Evolutionary conservation across 2,888 invertebrate species (phyloP).

Genomic region (Scaeva pyrastri): DNA sequence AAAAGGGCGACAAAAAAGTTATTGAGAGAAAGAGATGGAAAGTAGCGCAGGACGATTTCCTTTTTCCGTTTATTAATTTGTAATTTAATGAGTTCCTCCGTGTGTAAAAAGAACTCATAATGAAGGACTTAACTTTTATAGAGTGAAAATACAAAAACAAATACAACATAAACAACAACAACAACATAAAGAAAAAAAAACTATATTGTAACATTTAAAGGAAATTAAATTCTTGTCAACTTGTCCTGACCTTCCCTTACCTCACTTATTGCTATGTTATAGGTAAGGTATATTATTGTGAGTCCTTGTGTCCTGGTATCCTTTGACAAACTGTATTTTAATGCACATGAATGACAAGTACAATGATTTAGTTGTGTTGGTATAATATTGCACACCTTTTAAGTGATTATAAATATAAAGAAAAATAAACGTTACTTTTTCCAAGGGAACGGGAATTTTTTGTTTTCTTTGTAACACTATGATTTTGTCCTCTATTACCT

Average conservation of each 20-base stretch:
- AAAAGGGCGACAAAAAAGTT: slow-evolving; percentile 16
- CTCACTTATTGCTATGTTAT: too few species aligned
- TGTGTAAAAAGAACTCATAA: slow-evolving; percentile 62
- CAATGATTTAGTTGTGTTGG: neutral
- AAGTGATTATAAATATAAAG: slow-evolving; percentile 59
- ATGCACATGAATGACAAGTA: slow-evolving; percentile 10
- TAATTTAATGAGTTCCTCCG: slow-evolving; percentile 64
- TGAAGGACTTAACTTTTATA: slow-evolving; percentile 63
- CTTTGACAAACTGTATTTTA: slow-evolving; percentile 43
- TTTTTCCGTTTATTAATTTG: slow-evolving; percentile 68
- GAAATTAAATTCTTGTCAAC: slow-evolving; percentile 69
- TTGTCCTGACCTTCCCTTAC: slow-evolving; percentile 27
- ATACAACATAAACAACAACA: too few species aligned
- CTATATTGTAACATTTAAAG: slow-evolving; percentile 51
- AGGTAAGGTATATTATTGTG: too few species aligned
- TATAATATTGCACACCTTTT: slow-evolving; percentile 58
- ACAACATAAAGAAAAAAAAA: slow-evolving; percentile 11
- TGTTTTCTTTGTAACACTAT: slow-evolving; percentile 18
- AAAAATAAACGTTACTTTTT: neutral
- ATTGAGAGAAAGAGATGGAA: neutral
- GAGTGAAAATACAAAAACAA: neutral
- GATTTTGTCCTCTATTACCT: slow-evolving; percentile 14
- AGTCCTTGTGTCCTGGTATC: slow-evolving; percentile 28
- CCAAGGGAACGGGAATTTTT: slow-evolving; percentile 5
- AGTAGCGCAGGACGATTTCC: slow-evolving; percentile 42